A percentile compares a stretch with the other conserved stretches of the same genome.
These are phyloP conservation scores for Dinocampus coccinellae DNA, from an alignment of 2,888 invertebrate genomes.

Conservation along the genomic window DNA sequence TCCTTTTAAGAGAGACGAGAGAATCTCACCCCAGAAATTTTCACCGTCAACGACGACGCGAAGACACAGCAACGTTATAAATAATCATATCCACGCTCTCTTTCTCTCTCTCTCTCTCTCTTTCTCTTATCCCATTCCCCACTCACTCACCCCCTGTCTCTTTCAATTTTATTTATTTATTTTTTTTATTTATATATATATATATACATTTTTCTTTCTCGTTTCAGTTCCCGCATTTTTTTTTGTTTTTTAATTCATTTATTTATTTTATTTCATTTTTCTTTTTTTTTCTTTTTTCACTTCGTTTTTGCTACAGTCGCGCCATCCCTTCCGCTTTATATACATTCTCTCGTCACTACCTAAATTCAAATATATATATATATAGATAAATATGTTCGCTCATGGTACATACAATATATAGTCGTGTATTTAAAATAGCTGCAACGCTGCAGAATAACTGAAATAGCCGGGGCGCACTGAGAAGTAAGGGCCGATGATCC, in stretches of 20 bases:
- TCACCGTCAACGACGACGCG: conserved; percentile 47
- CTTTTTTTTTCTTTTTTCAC: conserved; percentile 34
- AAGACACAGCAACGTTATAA: conserved; percentile 26
- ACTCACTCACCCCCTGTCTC: too few relatives aligned
- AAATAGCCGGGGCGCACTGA: conserved; percentile 52
- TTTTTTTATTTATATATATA: too few relatives aligned
- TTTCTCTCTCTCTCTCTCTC: conserved; percentile 9
- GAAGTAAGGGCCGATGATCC: conserved; percentile 61
- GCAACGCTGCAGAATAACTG: conserved; percentile 61
- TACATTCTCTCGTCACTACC: conserved; percentile 29
- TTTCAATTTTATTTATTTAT: too few relatives aligned
- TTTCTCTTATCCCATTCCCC: too few relatives aligned
- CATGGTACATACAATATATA: conserved; percentile 24
- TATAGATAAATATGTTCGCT: conserved; percentile 3
- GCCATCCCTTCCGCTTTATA: conserved; percentile 37
- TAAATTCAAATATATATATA: neutral
- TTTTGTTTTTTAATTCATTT: too few relatives aligned
- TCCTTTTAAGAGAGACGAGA: conserved; percentile 56
- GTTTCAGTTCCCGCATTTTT: too few relatives aligned
- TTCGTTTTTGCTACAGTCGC: conserved; percentile 30
- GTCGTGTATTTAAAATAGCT: conserved; percentile 62
- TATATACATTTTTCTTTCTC: too few relatives aligned
- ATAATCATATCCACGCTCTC: conserved; percentile 22
- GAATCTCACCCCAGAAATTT: conserved; percentile 46
- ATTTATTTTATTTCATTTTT: conserved; percentile 17